Percentiles rank a stretch among this genome's conserved stretches.
phyloP scores from a whole-genome alignment of 2,797 vertebrate genomes.

The Pygocentrus nattereri region DNA sequence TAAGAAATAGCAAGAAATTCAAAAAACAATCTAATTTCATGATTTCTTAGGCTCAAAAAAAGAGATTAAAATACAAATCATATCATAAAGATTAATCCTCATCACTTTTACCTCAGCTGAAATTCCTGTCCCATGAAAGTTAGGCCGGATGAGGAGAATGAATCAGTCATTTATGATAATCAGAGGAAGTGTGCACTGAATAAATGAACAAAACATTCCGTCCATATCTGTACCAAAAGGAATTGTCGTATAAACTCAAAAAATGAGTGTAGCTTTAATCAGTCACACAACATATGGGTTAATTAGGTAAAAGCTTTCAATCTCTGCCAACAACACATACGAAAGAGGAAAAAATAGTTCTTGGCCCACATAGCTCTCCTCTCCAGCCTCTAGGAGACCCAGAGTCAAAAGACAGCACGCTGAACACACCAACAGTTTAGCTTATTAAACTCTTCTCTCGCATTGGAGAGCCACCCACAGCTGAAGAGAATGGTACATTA shows the following conservation, averaged over 20 bases:
- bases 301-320: conserved; percentile 70
- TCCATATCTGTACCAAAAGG: too few species aligned
- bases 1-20: too few species aligned
- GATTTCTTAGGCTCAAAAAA: too few species aligned
- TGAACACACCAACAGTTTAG: conserved; percentile 6
- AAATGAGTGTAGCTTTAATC: conserved; percentile 54
- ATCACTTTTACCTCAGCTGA: too few species aligned
- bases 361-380: conserved; percentile 59
- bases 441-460: neutral
- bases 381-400: conserved; percentile 47
- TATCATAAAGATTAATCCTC: too few species aligned
- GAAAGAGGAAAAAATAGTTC: conserved; percentile 25
- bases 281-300: conserved; percentile 68
- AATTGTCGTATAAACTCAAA: neutral
- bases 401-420: conserved; percentile 47
- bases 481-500: neutral
- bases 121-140: too few species aligned
- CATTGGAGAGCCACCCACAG: neutral
- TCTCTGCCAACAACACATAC: conserved; percentile 63
- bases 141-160: too few species aligned
- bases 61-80: too few species aligned
- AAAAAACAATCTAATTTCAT: too few species aligned
- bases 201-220: too few species aligned
- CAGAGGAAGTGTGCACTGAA: too few species aligned
- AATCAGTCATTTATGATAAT: too few species aligned